These are phyloP conservation scores for Luffia ferchaultella DNA, from an alignment of 2,888 invertebrate genomes.

Conservation along the genomic window DNA sequence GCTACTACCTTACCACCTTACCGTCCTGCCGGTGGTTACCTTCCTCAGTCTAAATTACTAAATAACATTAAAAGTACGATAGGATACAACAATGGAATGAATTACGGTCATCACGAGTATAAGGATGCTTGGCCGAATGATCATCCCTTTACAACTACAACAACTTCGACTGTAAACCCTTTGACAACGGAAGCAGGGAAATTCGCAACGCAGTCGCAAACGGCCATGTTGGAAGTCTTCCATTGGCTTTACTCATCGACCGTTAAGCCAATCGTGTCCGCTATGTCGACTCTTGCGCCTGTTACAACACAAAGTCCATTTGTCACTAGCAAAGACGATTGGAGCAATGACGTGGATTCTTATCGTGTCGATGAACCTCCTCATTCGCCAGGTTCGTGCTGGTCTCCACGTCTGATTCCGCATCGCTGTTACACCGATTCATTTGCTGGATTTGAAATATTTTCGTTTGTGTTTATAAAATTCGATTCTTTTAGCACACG, in stretches of 20 bases:
- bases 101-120: constrained; percentile 38
- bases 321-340: constrained; percentile 48
- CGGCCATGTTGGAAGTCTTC: constrained; percentile 60
- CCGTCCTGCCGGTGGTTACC: constrained; percentile 50
- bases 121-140: constrained; percentile 58
- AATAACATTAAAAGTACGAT: constrained; percentile 58
- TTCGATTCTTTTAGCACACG: not conserved
- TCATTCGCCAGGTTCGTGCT: constrained; percentile 59
- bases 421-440: not conserved
- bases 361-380: constrained; percentile 63
- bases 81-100: constrained; percentile 49
- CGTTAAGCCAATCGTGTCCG: constrained; percentile 50
- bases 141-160: constrained; percentile 48
- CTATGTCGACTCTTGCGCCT: constrained; percentile 41
- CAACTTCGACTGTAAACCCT: constrained; percentile 48
- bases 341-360: constrained; percentile 56
- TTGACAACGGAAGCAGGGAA: constrained; percentile 50
- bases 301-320: constrained; percentile 37
- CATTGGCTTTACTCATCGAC: constrained; percentile 59
- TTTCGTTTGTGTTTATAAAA: not conserved
- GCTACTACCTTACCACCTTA: constrained; percentile 53
- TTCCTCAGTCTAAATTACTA: constrained; percentile 57
- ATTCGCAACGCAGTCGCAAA: constrained; percentile 50
- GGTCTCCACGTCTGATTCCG: not conserved
- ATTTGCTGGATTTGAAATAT: not conserved